Conservation (phyloP, 1,140 invertebrate species). For the Brachionus rotundiformis region DNA sequence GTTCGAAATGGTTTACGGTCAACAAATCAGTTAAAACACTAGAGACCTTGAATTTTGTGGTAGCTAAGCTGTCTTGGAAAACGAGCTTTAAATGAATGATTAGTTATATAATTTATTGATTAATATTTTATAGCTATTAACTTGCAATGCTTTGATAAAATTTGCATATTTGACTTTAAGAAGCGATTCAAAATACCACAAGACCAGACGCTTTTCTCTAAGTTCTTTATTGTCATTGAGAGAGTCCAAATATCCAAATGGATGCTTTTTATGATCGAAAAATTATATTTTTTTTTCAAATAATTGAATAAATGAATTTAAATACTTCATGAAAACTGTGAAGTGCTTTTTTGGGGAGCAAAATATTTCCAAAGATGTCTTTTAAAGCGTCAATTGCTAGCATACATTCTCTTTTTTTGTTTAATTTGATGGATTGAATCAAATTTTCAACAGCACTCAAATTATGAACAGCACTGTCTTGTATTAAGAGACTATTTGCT, state of each 20-base stretch:
- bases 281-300: background rate
- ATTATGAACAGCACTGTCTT: constrained; percentile 81
- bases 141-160: constrained; percentile 71
- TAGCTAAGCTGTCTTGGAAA: constrained; percentile 73
- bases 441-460: constrained; percentile 72
- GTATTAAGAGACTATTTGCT: constrained; percentile 77
- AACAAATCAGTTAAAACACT: constrained; percentile 74
- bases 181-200: constrained; percentile 79
- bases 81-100: constrained; percentile 59
- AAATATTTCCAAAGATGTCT: constrained; percentile 50
- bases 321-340: constrained; percentile 44
- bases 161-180: constrained; percentile 76
- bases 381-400: constrained; percentile 65
- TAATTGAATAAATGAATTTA: background rate
- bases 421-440: constrained; percentile 76
- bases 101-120: background rate
- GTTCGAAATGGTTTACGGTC: constrained; percentile 17
- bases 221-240: constrained; percentile 61
- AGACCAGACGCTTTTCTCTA: constrained; percentile 65
- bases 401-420: constrained; percentile 76
- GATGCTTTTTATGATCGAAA: constrained; percentile 66
- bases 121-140: constrained; percentile 54
- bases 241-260: constrained; percentile 59
- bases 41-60: constrained; percentile 77
- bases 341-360: constrained; percentile 19